Percentiles rank a stretch among this genome's conserved stretches.
Conservation (phyloP, 2,888 invertebrate species). For the Ennomos fuscantarius region DNA sequence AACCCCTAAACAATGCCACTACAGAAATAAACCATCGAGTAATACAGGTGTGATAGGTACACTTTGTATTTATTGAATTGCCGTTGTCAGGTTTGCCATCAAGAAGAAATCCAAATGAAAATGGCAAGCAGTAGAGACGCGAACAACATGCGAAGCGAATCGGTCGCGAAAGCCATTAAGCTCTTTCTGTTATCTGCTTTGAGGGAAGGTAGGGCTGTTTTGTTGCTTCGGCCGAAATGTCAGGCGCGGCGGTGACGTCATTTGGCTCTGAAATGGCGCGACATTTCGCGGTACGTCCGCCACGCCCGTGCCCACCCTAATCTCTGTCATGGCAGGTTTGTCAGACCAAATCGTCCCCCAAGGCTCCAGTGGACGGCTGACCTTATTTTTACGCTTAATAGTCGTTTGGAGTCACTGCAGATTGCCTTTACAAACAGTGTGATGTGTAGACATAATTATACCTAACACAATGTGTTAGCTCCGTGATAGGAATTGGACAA, state of each 20-base stretch:
- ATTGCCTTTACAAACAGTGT: constrained; percentile 21
- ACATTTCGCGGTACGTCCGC: constrained; percentile 74
- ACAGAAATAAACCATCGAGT: constrained; percentile 19
- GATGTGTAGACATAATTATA: constrained; percentile 7
- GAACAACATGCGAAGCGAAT: constrained; percentile 63
- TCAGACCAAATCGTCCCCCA: constrained; percentile 63
- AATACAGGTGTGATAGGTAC: constrained; percentile 11
- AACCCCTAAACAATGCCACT: constrained; percentile 19
- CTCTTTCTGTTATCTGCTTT: constrained; percentile 72
- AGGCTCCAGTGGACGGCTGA: constrained; percentile 57
- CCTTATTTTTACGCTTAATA: constrained; percentile 48
- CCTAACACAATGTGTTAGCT: background rate
- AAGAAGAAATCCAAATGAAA: constrained; percentile 41
- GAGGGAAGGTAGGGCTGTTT: constrained; percentile 77
- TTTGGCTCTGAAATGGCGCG: constrained; percentile 74
- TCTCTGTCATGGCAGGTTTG: constrained; percentile 73
- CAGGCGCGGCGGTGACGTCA: constrained; percentile 83
- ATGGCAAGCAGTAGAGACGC: constrained; percentile 73
- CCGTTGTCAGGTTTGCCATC: constrained; percentile 24
- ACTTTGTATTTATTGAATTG: constrained; percentile 1
- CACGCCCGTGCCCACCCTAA: constrained; percentile 79
- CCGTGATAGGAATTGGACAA: background rate
- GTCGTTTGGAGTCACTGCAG: constrained; percentile 30
- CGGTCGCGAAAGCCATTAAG: constrained; percentile 73
- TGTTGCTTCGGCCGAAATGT: constrained; percentile 79